Base-by-base conservation (phyloP, 2,113 vertebrate genomes). In the Microtus montanus region DNA sequence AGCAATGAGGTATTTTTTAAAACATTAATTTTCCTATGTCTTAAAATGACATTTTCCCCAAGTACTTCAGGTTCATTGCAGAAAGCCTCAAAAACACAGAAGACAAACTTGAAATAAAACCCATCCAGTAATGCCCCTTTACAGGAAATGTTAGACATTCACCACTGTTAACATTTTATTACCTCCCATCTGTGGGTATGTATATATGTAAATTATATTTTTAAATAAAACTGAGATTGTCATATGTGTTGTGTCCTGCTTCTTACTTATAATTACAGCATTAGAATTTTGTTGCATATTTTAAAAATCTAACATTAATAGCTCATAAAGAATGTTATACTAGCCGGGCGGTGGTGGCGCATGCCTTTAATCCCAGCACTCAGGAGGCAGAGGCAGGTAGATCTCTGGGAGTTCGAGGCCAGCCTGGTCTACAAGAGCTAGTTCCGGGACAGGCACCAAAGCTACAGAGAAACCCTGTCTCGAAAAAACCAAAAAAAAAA, bases 181-280 rank as follows among this genome's bases (percentile, higher is more conserved):
- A 84, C 38, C 93, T 92, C 38, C 12, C 14, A 0, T 71, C 0
- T 93, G 22, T 95, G 58, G 15, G 30, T 90, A 6, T 49, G 22
- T 92, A 8, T 92, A 61, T 94, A 3, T 92, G 44, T 97, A 95
- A 92, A 84, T 90, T 93, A 52, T 70, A 71, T 79, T 92, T 93
- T 87, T 84, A 94, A 95, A 87, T 68, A 90, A 94, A 95, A 78
- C 54, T 80, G 15, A 54, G 10, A 19, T 80, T 95, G 38, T 80
- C 88, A 14, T 68, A 6, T 70, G 22, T 94, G 19, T 96, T 91
- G 5, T 94, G 19, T 79, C 64, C 26, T 95, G 58, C 26, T 78
- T 95, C 86, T 94, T 96, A 54, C 86, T 94, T 96, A 54, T 79
- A 41, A 19, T 91, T 89, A 47, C 14, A 63, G 82, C 77, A 10